Evolutionary conservation across 2,113 vertebrate species (phyloP), one percentile per base, ranked within the genome.

Genomic region (Poeciliopsis retropinna): DNA sequence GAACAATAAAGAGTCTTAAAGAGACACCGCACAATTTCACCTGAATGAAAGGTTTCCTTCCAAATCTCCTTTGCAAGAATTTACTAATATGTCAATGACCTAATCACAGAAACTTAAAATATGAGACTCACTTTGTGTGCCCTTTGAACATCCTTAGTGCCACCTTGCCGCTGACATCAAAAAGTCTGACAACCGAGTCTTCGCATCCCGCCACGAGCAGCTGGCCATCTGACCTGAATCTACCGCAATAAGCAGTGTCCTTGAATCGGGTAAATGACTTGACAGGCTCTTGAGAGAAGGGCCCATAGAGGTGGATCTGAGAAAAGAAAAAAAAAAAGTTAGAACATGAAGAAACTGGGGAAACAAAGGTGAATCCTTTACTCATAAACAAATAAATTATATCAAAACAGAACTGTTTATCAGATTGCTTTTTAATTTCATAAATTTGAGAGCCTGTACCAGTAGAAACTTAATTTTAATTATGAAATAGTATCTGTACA

Each of bases 301-400:
- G 95, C 1, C 97, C 96, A 7, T 99, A 99, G 73, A 99, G 90
- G 78, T 99, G 97, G 85, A 99, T 93, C 98, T 99, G 87, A 12
- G 34, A n/a, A n/a, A n/a, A 32, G 37, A 31, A 29, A 8, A 77
- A 72, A 68, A 0, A 44, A 75, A 12, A 17, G 54, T 73, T 28
- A 47, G 31, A 64, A 60, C 4, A 9, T 63, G 4, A 47, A 47
- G 44, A 47, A 47, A 47, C 14, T 47, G 44, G 0, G 5, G 19
- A 6, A 47, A 47, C 1, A 47, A 19, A 47, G 44, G 44, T 47
- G 17, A 1, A 19, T 17, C 44, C 14, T 47, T 17, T 17, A 19
- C 17, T 47, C 17, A 5, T 1, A 19, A 17, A 47, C 5, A 19
- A 47, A 44, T 14, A 44, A 44, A 47, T 47, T 19, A 47, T 47